Conservation (phyloP, 1,140 invertebrate genomes). For the Eciton burchellii region DNA sequence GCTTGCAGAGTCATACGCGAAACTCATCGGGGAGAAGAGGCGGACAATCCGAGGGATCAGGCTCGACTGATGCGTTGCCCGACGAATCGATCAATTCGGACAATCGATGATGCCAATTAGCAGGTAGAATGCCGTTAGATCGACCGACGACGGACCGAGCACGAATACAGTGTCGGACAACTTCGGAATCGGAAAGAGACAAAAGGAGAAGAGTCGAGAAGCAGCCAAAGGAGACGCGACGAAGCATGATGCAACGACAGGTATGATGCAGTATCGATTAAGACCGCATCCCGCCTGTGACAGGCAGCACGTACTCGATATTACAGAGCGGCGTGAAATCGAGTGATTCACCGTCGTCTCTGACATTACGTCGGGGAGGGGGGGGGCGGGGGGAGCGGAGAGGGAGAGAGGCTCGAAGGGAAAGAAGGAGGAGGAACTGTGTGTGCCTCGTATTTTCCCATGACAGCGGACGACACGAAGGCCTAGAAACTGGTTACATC, state of each 20-base stretch:
- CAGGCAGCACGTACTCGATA: slow-evolving; percentile 56
- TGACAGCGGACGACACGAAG: slow-evolving; percentile 71
- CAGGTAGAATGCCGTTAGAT: not conserved
- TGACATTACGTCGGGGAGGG: slow-evolving; percentile 36
- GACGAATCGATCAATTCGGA: not conserved
- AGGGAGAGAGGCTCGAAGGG: no score
- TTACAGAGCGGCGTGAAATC: slow-evolving; percentile 62
- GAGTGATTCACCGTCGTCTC: slow-evolving; percentile 60
- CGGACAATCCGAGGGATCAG: not conserved
- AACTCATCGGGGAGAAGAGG: not conserved
- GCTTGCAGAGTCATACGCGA: no score
- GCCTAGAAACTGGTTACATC: slow-evolving; percentile 73
- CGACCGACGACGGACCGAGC: no score
- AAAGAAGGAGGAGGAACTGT: no score
- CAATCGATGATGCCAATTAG: not conserved
- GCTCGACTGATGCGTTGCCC: not conserved
- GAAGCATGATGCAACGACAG: not conserved
- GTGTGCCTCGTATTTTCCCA: slow-evolving; percentile 61
- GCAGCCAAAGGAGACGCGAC: not conserved
- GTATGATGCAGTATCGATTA: slow-evolving; percentile 38
- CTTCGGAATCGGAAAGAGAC: not conserved
- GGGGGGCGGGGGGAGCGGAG: not conserved
- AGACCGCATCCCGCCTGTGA: slow-evolving; percentile 39
- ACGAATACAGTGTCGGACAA: not conserved
- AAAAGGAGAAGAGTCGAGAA: not conserved